phyloP scores from a whole-genome alignment of 2,113 vertebrate genomes.

The Cricetomys ansorgei region DNA sequence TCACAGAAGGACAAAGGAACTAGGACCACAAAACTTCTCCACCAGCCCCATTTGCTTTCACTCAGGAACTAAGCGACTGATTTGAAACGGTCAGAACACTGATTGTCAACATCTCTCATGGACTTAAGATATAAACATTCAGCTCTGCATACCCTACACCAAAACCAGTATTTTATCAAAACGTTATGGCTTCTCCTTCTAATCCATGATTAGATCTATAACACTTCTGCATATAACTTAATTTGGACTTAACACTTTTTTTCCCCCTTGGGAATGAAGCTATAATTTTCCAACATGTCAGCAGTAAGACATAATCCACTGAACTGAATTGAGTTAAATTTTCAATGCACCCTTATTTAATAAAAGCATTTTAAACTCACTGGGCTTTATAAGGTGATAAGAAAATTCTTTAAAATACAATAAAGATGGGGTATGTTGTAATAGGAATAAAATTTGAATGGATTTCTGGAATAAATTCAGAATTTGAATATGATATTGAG shows the following conservation, averaged over 20 bases:
- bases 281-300: slow-evolving; percentile 58
- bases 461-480: slow-evolving; percentile 57
- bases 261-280: slow-evolving; percentile 26
- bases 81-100: slow-evolving; percentile 7
- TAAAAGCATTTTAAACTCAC: slow-evolving; percentile 66
- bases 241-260: slow-evolving; percentile 18
- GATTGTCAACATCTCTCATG: background rate
- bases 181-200: background rate
- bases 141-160: background rate
- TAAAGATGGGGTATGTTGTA: background rate
- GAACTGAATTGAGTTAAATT: slow-evolving; percentile 66
- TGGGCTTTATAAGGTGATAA: slow-evolving; percentile 54
- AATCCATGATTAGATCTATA: slow-evolving; percentile 23
- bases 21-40: background rate
- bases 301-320: slow-evolving; percentile 44
- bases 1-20: background rate
- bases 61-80: background rate
- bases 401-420: slow-evolving; percentile 49
- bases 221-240: slow-evolving; percentile 35
- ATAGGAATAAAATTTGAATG: slow-evolving; percentile 46
- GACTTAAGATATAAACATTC: background rate
- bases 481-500: slow-evolving; percentile 48
- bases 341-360: slow-evolving; percentile 55
- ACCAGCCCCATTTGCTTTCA: background rate
- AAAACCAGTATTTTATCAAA: slow-evolving; percentile 35